Evolutionary conservation across 1,140 invertebrate species (phyloP).

Genomic region (Ceratitis capitata): DNA sequence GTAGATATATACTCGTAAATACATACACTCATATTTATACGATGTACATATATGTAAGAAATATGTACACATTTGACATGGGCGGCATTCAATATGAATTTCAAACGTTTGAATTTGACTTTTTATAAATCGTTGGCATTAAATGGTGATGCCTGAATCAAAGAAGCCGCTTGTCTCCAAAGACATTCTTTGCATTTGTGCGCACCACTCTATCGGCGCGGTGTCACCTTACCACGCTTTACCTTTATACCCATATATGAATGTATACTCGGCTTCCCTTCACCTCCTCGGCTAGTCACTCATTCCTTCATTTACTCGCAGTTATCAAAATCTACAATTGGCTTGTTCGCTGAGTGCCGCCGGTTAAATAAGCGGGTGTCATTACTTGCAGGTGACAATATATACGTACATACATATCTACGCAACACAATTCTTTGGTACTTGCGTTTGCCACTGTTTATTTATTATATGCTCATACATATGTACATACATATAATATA

Average conservation of each 20-base stretch:
- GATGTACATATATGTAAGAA: not conserved
- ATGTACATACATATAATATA: not conserved
- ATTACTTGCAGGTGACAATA: not conserved
- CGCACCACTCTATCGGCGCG: not conserved
- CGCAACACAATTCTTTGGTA: too few relatives aligned
- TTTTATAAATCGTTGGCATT: conserved; percentile 33
- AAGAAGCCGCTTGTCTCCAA: conserved; percentile 23
- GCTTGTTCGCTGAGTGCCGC: conserved; percentile 5
- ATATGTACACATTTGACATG: not conserved
- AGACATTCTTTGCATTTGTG: not conserved
- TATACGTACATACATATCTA: not conserved
- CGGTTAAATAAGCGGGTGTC: not conserved
- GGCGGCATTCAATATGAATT: conserved; percentile 6
- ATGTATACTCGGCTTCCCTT: not conserved
- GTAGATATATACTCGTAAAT: not conserved
- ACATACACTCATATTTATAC: not conserved
- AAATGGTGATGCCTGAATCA: conserved; percentile 33
- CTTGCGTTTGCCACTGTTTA: too few relatives aligned
- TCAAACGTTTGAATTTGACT: conserved; percentile 21
- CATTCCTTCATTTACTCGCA: not conserved
- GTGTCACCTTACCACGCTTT: conserved; percentile 11
- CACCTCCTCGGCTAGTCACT: not conserved
- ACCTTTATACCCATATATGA: not conserved
- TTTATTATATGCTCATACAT: not conserved
- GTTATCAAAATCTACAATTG: conserved; percentile 7